Evolutionary conservation across 2,113 vertebrate genomes (phyloP), one percentile per base, ranked within the genome.

Genomic region (Nymphicus hollandicus): DNA sequence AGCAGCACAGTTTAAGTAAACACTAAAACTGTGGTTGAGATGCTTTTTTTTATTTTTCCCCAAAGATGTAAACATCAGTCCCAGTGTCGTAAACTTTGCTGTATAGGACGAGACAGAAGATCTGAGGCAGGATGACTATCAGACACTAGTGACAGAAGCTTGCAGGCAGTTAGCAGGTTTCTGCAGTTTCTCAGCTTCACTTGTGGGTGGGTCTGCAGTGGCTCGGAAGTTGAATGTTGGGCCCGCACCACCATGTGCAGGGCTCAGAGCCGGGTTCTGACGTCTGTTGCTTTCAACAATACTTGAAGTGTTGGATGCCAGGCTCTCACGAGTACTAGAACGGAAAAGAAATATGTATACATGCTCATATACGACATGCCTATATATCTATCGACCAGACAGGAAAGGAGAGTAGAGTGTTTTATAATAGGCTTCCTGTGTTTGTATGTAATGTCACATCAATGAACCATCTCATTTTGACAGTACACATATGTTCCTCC

Each of bases 61-160:
- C 96, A 58, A 97, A 98, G 97, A 98, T 97, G 98, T 98, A 98
- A 98, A 98, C 98, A 98, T 98, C 97, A 97, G 98, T 98, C 98
- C 97, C 97, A 98, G 97, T 96, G 97, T 96, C 95, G 97, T 98
- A 98, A 98, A 98, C 98, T 96, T 98, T 92, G 96, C 97, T 93
- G 96, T 95, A 95, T 91, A 66, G 65, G 90, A 96, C 72, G 96
- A 98, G 97, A 97, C 97, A 95, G 97, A 95, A 88, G 94, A 93
- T 95, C 87, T 77, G 98, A 97, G 97, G 97, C 97, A 95, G 97
- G 95, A 85, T 70, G 98, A 97, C 95, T 87, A 96, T 99, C 99
- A 99, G 98, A 99, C 99, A 95, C 99, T 99, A 97, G 99, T 99
- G 97, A 99, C 99, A 95, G 99, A 99, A 86, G 99, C 99, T 97